phyloP scores from a whole-genome alignment of 2,888 invertebrate genomes.

The Hypercompe scribonia region DNA sequence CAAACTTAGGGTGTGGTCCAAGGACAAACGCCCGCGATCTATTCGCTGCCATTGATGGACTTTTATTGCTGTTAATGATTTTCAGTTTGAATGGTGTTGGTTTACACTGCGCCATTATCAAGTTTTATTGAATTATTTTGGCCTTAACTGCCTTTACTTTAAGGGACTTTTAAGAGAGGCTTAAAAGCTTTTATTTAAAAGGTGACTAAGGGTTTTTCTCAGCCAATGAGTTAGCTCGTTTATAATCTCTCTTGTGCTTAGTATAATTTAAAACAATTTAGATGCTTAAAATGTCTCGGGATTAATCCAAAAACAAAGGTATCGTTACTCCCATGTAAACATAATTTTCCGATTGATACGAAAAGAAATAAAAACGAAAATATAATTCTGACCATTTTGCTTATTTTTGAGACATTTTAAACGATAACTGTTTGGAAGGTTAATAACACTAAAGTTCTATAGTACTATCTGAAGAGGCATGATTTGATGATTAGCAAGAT shows the following conservation, averaged over 20 bases:
- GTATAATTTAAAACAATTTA: background rate
- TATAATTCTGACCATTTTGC: no score
- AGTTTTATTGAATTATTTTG: background rate
- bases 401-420: background rate
- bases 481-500: background rate
- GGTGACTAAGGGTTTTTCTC: background rate
- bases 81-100: constrained; percentile 11
- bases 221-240: background rate
- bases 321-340: no score
- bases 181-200: background rate
- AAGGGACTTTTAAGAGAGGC: background rate
- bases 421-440: background rate
- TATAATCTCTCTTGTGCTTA: background rate
- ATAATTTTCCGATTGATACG: background rate
- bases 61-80: constrained; percentile 26
- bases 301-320: background rate
- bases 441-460: background rate
- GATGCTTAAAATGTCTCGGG: background rate
- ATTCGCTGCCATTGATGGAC: constrained; percentile 33
- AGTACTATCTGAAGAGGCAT: background rate
- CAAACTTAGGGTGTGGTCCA: constrained; percentile 68
- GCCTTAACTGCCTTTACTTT: background rate
- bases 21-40: constrained; percentile 60
- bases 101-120: constrained; percentile 10
- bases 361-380: no score